Evolutionary conservation across 1,140 invertebrate species (phyloP).

Genomic region (Dreissena rostriformis): DNA sequence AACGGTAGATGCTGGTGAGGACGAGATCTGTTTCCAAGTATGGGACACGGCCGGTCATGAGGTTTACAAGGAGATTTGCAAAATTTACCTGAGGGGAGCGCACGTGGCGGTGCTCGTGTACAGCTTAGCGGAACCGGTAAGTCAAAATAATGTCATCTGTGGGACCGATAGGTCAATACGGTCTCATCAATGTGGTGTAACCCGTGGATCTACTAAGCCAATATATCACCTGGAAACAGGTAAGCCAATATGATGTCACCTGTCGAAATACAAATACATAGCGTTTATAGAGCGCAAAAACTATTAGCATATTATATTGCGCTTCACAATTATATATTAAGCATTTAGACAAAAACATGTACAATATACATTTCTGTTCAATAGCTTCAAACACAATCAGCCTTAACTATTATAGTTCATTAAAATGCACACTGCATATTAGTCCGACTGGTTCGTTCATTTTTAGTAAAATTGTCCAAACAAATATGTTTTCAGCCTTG

Average conservation of each 20-base stretch:
- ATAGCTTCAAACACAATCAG: too few relatives aligned
- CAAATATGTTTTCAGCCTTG: too few relatives aligned
- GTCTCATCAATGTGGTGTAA: neutral
- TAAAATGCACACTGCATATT: too few relatives aligned
- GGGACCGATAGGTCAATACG: neutral
- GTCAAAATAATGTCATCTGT: conserved; percentile 7
- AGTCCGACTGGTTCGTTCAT: too few relatives aligned
- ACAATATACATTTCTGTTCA: too few relatives aligned
- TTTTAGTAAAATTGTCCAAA: too few relatives aligned
- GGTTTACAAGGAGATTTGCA: conserved; percentile 98
- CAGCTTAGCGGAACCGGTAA: conserved; percentile 63
- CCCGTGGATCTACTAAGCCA: neutral
- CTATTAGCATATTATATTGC: neutral
- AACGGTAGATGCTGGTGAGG: conserved; percentile 63
- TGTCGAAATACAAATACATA: neutral
- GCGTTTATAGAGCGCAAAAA: neutral
- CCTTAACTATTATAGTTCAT: too few relatives aligned
- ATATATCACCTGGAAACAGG: neutral
- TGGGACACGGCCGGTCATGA: conserved; percentile 99
- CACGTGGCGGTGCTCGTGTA: conserved; percentile 64
- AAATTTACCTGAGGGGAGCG: conserved; percentile 87
- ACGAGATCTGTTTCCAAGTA: conserved; percentile 94
- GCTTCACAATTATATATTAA: too few relatives aligned
- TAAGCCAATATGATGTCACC: neutral
- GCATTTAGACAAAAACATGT: too few relatives aligned